A percentile compares a stretch with the other conserved stretches of the same genome.
Evolutionary conservation across 2,113 vertebrate species (phyloP).

Genomic region (Paratilapia polleni): DNA sequence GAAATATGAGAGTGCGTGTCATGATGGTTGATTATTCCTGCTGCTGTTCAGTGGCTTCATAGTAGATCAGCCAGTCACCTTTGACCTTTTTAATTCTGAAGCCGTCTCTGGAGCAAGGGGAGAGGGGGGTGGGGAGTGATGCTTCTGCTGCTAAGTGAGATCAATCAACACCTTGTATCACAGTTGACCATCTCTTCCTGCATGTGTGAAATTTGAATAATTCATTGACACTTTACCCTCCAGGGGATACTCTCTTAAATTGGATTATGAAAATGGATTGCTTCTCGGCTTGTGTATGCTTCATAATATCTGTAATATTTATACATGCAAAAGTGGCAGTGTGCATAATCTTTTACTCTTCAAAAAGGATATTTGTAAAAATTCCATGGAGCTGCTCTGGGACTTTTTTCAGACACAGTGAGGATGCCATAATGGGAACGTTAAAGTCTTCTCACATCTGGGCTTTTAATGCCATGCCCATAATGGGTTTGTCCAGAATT

Average conservation of each 20-base stretch:
- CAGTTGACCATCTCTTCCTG: constrained; percentile 41
- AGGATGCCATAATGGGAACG: neutral
- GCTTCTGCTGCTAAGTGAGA: constrained; percentile 49
- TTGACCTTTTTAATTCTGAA: constrained; percentile 65
- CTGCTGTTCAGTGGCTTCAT: constrained; percentile 37
- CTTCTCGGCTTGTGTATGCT: neutral
- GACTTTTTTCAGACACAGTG: neutral
- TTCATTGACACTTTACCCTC: constrained; percentile 43
- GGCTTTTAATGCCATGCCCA: constrained; percentile 6
- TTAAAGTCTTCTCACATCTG: constrained; percentile 24
- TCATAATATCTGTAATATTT: constrained; percentile 2
- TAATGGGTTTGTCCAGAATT: constrained; percentile 14
- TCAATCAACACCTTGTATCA: constrained; percentile 64
- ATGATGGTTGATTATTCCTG: constrained; percentile 36
- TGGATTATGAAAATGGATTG: constrained; percentile 35
- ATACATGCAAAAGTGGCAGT: neutral
- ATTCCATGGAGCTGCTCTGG: too few species aligned
- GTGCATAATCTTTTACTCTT: neutral
- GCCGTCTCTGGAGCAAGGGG: constrained; percentile 35
- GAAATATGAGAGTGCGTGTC: neutral
- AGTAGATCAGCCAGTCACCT: constrained; percentile 50
- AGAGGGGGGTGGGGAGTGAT: neutral
- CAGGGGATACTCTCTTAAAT: neutral
- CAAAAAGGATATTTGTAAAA: neutral
- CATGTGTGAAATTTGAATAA: constrained; percentile 59